Base-by-base conservation (phyloP, 2,797 vertebrate species). In the Ficedula albicollis region DNA sequence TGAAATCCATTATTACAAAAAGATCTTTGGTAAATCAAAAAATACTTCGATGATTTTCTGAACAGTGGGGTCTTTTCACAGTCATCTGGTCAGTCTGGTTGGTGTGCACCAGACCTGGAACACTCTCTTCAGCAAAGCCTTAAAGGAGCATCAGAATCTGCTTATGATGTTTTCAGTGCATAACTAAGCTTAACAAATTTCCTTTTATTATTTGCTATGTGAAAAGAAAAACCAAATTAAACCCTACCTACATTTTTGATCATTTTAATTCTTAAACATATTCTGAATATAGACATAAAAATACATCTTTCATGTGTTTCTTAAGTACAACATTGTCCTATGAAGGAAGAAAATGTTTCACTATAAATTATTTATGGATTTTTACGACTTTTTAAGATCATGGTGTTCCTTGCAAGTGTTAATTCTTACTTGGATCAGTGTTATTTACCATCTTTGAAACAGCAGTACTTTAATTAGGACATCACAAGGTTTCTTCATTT, bases 401-500 rank as follows among this genome's bases (percentile, higher is more conserved):
- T 43, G 2, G 30, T 18, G 2, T 30, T 82, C 43, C 78, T 84
- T 80, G 30, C 3, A 75, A 43, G 26, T 48, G 20, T 59, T 87
- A 93, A 78, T 59, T 26, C 39, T 89, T 87, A 39, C 51, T 82
- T 68, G 14, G 18, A 46, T 84, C 27, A 63, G 34, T 66, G n/a
- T 70, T 95, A 76, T 88, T 73, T 56, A 36, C 32, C 23, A 17
- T 55, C 49, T 95, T 87, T 87, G 75, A 90, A 96, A 89, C 15
- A 72, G 25, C 39, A 91, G 43, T 60, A 19, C 22, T 66, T 95
- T 94, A 87, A 96, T 83, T 90, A 91, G 48, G 23, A 52, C 38
- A 67, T 59, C 25, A 46, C 26, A 56, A 95, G 22, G 6, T 63
- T 96, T 94, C 58, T 89, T 87, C 13, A 81, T 96, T 90, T 94